Evolutionary conservation across 2,888 invertebrate species (phyloP), one percentile per base, ranked within the genome.

Genomic region (Apamea epomidion): DNA sequence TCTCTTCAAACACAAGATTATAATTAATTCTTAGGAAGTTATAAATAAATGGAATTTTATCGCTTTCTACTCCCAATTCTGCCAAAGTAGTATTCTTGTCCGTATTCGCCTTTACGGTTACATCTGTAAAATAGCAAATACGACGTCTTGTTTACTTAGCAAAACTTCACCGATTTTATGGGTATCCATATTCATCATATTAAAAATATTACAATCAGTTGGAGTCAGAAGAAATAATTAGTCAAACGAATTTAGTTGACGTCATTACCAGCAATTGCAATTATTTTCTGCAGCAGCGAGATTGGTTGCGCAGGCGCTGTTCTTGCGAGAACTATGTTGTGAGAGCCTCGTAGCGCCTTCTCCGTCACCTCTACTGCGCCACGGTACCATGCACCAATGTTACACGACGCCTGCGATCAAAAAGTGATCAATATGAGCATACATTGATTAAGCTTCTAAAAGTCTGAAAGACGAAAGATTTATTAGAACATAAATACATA

Each of bases 181-280:
- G 16, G 8, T n/a, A 14, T 37, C 25, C 2, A 51, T 21, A 73
- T 74, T 7, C 74, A n/a, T 14, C 12, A n/a, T 21, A 14, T 5
- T 14, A 21, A 72, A 32, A 42, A 42, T 29, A 74, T 14, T 48
- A 51, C 32, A n/a, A 74, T 48, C 8, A 74, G 14, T 3, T 51
- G 21, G 2, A 25, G 16, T 42, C 18, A 42, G 7, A 18, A 25
- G 16, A 29, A 54, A 54, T 1, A 54, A 29, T 48, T 29, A 8
- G 1, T 37, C 16, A 77, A 48, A 21, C 14, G n/a, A n/a, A 76
- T 76, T 42, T 3, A 58, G 14, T n/a, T 51, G 5, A 18, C 0
- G 16, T 37, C 21, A 21, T 67, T 73, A 88, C 88, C 86, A 32
- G 88, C 85, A 29, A 88, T 65, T 29, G 72, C 65, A 25, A 64